Evolutionary conservation across 2,888 invertebrate species (phyloP), one percentile per base, ranked within the genome.

Genomic region (Glyphotaelius pellucidus): DNA sequence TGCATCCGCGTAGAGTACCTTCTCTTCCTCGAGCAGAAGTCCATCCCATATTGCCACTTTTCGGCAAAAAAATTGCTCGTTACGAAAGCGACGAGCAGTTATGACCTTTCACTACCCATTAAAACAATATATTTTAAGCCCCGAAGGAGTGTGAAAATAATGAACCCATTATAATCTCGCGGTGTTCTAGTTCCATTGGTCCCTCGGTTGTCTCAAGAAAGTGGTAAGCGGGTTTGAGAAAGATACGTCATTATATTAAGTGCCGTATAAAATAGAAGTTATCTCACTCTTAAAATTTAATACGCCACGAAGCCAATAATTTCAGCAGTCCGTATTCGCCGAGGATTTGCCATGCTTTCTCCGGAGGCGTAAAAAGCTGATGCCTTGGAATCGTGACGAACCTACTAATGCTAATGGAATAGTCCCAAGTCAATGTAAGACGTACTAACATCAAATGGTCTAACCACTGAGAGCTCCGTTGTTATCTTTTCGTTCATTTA

Each of bases 351-450:
- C n/a, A 85, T 83, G 85, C 85, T 85, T n/a, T 38, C 38, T 38
- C 25, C 38, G 25, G 12, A 85, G 35, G 88, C 52, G 79, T 67
- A 79, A 88, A 88, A 88, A 88, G 88, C 88, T 79, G 79, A 79
- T 67, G 88, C 79, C 19, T 67, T 32, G 35, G 35, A 88, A 88
- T 79, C 88, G 88, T 88, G 88, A 88, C 88, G 32, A 35, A 38
- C 67, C n/a, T 67, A 67, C 67, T 32, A 81, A 31, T 81, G 32
- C 32, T 32, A 81, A 81, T 81, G 30, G 81, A 81, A 67, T n/a
- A n/a, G 25, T 67, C n/a, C 81, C 30, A 19, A 81, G 81, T 81
- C 32, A 32, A 81, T 81, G 31, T 67, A 67, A 25, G 7, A n/a
- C 25, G 67, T 67, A 25, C 25, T 67, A 4, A 67, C 25, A 67